Percentiles rank a stretch among this genome's conserved stretches.
These are phyloP conservation scores for Uropsilus gracilis DNA, from an alignment of 2,113 vertebrate species.

Conservation along the genomic window DNA sequence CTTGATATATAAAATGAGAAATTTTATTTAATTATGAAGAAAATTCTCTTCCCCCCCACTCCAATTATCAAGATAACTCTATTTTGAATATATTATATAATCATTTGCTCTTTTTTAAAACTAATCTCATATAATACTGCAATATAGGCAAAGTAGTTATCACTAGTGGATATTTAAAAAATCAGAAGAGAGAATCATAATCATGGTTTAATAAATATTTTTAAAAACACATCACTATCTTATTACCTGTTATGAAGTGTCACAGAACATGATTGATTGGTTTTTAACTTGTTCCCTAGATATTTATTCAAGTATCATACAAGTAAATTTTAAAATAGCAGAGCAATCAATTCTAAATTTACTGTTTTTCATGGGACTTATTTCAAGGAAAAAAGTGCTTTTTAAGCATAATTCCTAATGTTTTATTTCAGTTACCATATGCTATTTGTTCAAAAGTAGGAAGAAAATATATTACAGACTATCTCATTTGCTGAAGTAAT, in stretches of 20 bases:
- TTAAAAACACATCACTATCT: neutral
- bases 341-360: neutral
- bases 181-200: neutral
- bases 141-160: neutral
- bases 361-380: neutral
- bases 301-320: neutral
- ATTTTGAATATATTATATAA: neutral
- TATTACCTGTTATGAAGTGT: neutral
- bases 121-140: neutral
- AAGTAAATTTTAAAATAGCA: neutral
- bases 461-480: neutral
- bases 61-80: neutral
- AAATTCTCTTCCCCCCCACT: neutral
- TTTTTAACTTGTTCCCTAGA: neutral
- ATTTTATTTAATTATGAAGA: neutral
- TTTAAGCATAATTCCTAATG: neutral
- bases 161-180: neutral
- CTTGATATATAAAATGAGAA: neutral
- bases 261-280: neutral
- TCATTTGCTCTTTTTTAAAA: neutral
- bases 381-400: neutral
- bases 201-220: neutral
- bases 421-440: neutral
- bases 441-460: neutral
- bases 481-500: neutral